Evolutionary conservation across 37 sponge, comb jelly and placozoan species (phyloP).

Genomic region (Aplysina aerophoba): DNA sequence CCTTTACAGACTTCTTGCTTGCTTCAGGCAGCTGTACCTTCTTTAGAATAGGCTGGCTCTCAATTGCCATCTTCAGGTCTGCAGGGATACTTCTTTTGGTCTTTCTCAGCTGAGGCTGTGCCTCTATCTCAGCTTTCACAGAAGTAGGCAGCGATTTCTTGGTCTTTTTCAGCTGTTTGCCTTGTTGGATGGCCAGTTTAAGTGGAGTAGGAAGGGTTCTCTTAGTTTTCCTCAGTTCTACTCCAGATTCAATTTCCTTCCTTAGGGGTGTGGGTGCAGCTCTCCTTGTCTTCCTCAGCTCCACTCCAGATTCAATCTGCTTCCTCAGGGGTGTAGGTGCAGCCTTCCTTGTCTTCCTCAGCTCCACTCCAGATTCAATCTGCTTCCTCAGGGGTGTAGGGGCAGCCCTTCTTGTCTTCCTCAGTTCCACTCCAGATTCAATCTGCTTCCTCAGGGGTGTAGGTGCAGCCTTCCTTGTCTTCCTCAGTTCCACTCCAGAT

Average conservation of each 20-base stretch:
- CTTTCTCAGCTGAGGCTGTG: not conserved
- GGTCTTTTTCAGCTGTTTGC: constrained; percentile 37
- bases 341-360: constrained; percentile 32
- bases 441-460: constrained; percentile 73
- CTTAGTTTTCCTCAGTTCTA: constrained; percentile 47
- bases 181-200: constrained; percentile 38
- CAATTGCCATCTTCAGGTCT: constrained; percentile 44
- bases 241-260: constrained; percentile 42
- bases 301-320: constrained; percentile 14
- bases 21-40: not conserved
- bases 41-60: not conserved
- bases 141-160: constrained; percentile 69
- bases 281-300: constrained; percentile 17
- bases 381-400: constrained; percentile 67
- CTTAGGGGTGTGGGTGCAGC: constrained; percentile 68
- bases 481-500: constrained; percentile 37
- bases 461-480: constrained; percentile 53
- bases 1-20: not conserved
- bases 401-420: constrained; percentile 54
- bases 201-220: constrained; percentile 70
- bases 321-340: constrained; percentile 66
- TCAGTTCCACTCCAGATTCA: constrained; percentile 27
- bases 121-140: constrained; percentile 37
- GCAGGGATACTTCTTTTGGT: constrained; percentile 34
- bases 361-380: constrained; percentile 45